A percentile compares a stretch with the other conserved stretches of the same genome.
These are phyloP conservation scores for Lasaia peninsularis DNA, from an alignment of 1,140 invertebrate species.

Conservation along the genomic window DNA sequence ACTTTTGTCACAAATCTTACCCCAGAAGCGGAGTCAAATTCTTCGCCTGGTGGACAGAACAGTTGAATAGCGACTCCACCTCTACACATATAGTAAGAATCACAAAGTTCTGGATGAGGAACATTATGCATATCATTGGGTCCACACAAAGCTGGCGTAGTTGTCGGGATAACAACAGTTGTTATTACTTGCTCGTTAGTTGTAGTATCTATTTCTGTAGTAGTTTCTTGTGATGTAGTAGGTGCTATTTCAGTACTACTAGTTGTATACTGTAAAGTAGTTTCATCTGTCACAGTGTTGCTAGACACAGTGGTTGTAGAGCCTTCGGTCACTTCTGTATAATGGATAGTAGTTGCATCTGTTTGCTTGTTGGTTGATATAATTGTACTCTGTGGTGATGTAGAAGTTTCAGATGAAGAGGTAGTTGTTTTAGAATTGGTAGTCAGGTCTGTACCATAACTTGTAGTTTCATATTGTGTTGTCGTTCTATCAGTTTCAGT, in stretches of 20 bases:
- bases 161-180: constrained; percentile 12
- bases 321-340: too few species aligned
- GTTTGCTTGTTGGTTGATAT: background rate
- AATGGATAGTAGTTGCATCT: background rate
- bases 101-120: constrained; percentile 35
- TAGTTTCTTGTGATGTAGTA: background rate
- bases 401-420: background rate
- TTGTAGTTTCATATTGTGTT: background rate
- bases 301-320: too few species aligned
- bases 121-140: constrained; percentile 32
- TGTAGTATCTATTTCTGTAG: too few species aligned
- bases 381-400: background rate
- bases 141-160: constrained; percentile 26
- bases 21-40: constrained; percentile 28
- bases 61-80: constrained; percentile 30
- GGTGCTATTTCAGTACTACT: background rate
- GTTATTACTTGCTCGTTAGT: background rate
- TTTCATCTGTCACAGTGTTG: background rate
- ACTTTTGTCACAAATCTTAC: constrained; percentile 34
- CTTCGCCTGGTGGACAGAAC: constrained; percentile 30
- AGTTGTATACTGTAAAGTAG: background rate
- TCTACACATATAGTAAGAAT: constrained; percentile 37
- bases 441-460: background rate
- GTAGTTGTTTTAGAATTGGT: background rate
- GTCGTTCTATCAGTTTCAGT: too few species aligned